phyloP scores from a whole-genome alignment of 2,797 vertebrate genomes.

The Falco cherrug region DNA sequence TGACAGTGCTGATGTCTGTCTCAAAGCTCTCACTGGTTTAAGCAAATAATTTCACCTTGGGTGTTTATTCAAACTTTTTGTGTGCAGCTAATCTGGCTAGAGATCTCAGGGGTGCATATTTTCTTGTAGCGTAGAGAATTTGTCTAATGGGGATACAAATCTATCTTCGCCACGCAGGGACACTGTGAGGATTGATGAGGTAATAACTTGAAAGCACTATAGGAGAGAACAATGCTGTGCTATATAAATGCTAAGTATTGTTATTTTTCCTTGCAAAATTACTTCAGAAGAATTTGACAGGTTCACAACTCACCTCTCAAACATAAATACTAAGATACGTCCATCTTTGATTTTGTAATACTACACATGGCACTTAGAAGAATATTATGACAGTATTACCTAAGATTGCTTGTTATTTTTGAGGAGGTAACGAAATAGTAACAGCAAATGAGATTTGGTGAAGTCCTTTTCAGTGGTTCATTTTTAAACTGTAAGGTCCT shows the following conservation, averaged over 20 bases:
- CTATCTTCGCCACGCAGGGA: neutral
- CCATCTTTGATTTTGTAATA: neutral
- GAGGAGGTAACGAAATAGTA: neutral
- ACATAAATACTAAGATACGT: neutral
- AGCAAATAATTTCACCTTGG: neutral
- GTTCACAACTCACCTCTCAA: neutral
- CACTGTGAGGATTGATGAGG: constrained; percentile 19
- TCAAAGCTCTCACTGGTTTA: neutral
- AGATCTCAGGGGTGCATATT: neutral
- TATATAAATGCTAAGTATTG: constrained; percentile 39
- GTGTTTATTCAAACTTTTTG: neutral
- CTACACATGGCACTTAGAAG: neutral
- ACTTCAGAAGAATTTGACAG: neutral
- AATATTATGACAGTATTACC: neutral
- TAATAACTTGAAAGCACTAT: constrained; percentile 19
- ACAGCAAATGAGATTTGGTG: neutral
- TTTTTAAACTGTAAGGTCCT: neutral
- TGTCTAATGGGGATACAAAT: constrained; percentile 3
- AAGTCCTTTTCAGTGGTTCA: neutral
- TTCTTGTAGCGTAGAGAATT: neutral
- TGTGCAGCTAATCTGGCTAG: neutral
- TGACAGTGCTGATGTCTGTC: neutral
- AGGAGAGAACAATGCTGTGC: neutral
- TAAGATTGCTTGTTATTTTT: neutral
- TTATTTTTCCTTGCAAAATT: constrained; percentile 25